These are phyloP conservation scores for Drosophila quinaria DNA, from an alignment of 2,888 invertebrate genomes.

Conservation along the genomic window DNA sequence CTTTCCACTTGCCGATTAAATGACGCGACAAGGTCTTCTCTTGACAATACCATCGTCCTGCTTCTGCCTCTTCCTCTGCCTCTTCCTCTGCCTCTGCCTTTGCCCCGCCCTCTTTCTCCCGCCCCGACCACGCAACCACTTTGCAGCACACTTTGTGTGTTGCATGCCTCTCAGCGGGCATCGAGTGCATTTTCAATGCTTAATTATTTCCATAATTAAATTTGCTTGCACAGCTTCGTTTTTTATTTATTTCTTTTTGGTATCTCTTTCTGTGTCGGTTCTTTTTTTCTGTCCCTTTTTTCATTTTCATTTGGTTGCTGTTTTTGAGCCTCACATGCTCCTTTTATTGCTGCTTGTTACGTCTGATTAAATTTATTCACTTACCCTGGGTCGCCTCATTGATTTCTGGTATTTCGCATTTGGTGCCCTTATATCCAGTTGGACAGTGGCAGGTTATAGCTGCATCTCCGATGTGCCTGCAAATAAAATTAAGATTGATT, in stretches of 20 bases:
- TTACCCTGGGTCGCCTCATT: slow-evolving; percentile 84
- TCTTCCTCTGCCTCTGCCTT: not conserved
- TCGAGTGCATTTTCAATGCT: slow-evolving; percentile 74
- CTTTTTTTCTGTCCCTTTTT: slow-evolving; percentile 5
- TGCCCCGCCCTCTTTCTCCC: not conserved
- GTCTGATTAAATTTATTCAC: slow-evolving; percentile 58
- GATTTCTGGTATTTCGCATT: slow-evolving; percentile 89
- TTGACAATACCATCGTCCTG: slow-evolving; percentile 19
- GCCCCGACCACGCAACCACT: not conserved
- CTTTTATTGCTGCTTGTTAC: slow-evolving; percentile 47
- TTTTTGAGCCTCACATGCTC: slow-evolving; percentile 24
- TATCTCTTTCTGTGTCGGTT: slow-evolving; percentile 1
- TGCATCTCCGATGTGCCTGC: slow-evolving; percentile 91
- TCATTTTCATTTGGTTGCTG: not conserved
- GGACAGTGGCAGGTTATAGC: slow-evolving; percentile 91
- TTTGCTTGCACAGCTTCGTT: slow-evolving; percentile 46
- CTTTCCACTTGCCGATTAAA: slow-evolving; percentile 55
- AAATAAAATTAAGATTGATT: slow-evolving; percentile 65
- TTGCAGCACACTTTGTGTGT: slow-evolving; percentile 22
- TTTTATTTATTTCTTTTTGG: slow-evolving; percentile 20
- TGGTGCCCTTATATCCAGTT: slow-evolving; percentile 89
- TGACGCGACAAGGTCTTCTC: slow-evolving; percentile 43
- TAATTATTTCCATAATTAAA: slow-evolving; percentile 83
- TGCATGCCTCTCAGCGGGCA: slow-evolving; percentile 41
- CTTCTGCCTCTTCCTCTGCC: not conserved